Base-by-base conservation (phyloP, 2,797 vertebrate genomes). In the Synanceia verrucosa region DNA sequence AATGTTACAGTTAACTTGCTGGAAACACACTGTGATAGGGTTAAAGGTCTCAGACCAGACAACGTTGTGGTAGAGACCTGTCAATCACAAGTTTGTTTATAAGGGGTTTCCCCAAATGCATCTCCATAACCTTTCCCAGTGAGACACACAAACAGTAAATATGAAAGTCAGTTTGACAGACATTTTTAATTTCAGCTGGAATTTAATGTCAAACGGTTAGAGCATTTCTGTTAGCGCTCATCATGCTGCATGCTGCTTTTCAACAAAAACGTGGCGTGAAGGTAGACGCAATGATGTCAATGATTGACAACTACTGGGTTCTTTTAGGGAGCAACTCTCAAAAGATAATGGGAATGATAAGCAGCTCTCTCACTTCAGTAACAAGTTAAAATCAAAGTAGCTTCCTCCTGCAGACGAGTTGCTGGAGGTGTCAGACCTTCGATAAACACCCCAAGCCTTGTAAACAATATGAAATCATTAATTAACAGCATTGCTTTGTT, bases 381-480 rank as follows among this genome's bases (percentile, higher is more conserved):
- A 65, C 24, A 9, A 1, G 46, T 13, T 19, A 5, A 50, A 52
- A 26, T 51, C 21, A 31, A 60, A 48, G 12, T 31, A 14, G 39
- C 21, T 46, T 29, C 14, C 36, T 21, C 4, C n/a, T 37, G 64
- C 51, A 72, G 62, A 33, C 57, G 46, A 62, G 52, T 59, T 24
- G 26, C 59, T 41, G 26, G 53, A 74, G 71, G 78, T 78, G 74
- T 57, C 52, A 75, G 57, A 79, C 64, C 5, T 9, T 2, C n/a
- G 36, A 63, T 58, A 74, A 61, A 63, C 58, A 65, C 19, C 53
- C 59, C 9, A 33, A 64, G 60, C 36, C 37, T 8, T 10, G 76
- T 61, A 84, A 84, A 78, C 75, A 80, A 61, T 70, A 74, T 64
- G 36, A 14, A 75, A 53, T 62, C 41, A 59, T 55, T 72, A 4